Evolutionary conservation across 2,888 invertebrate genomes (phyloP), one percentile per base, ranked within the genome.

Genomic region (Thecocarcelia acutangulata): DNA sequence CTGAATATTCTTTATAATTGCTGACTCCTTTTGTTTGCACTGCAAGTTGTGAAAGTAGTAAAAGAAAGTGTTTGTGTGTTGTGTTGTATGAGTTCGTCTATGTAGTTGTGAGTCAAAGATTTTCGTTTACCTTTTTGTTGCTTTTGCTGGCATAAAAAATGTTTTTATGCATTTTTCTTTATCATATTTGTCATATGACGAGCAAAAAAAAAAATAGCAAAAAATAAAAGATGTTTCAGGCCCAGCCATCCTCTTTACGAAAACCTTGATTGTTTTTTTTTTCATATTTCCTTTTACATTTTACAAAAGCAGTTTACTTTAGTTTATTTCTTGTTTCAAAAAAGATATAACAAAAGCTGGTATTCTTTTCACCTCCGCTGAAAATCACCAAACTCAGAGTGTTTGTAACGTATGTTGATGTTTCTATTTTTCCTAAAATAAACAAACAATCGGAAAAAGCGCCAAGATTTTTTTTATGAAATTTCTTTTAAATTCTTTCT

Each of bases 271-370:
- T 50, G 8, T 46, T 15, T n/a, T 48, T 46, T 42, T 52, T 37
- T 63, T 1, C 11, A 0, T 28, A 17, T 17, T 33, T 33, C 33
- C 1, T 33, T 24, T 61, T 46, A 12, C n/a, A 11, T 0, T 28
- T 59, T 37, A 58, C 58, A 78, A 54, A 78, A 40, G 12, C 15
- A 17, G 44, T 66, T 74, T 21, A 48, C 37, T 48, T 58, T 70
- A 12, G 13, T 33, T 44, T 11, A 5, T n/a, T 2, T n/a, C n/a
- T 44, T 42, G 3, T 24, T 54, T 68, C 17, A 17, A 37, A 17
- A 15, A 37, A 37, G 9, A 1, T 19, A 33, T 9, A 44, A 61
- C 42, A 61, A 76, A 50, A 46, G 24, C 24, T 21, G 50, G 21
- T 12, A 76, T 61, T 21, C 15, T 28, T 64, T 63, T 52, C 37